phyloP scores from a whole-genome alignment of 2,113 vertebrate species.

The western clawed frog (Xenopus tropicalis) region UCB_Xtro_10.0 CM004446.2:151403501-151404000 shows the following conservation, averaged over 20 bases:
- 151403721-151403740: slow-evolving; percentile 92
- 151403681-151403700: slow-evolving; percentile 74
- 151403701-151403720: slow-evolving; percentile 77
- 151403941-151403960: too few species aligned
- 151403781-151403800: slow-evolving; percentile 90
- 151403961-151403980: too few species aligned
- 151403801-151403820: slow-evolving; percentile 88
- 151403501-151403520: slow-evolving; percentile 74
- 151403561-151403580: background rate
- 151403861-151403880: too few species aligned
- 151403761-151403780: slow-evolving; percentile 88
- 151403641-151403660: too few species aligned
- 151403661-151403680: slow-evolving; percentile 20
- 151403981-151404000: background rate
- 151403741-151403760: slow-evolving; percentile 79
- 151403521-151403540: slow-evolving; percentile 72
- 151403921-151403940: too few species aligned
- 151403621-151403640: too few species aligned
- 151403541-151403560: slow-evolving; percentile 82
- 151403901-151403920: too few species aligned
- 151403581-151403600: too few species aligned
- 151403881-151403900: too few species aligned
- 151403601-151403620: too few species aligned
- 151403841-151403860: too few species aligned
- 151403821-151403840: slow-evolving; percentile 56